These are phyloP conservation scores for Datnioides undecimradiatus DNA, from an alignment of 2,113 vertebrate species.

Conservation along the genomic window DNA sequence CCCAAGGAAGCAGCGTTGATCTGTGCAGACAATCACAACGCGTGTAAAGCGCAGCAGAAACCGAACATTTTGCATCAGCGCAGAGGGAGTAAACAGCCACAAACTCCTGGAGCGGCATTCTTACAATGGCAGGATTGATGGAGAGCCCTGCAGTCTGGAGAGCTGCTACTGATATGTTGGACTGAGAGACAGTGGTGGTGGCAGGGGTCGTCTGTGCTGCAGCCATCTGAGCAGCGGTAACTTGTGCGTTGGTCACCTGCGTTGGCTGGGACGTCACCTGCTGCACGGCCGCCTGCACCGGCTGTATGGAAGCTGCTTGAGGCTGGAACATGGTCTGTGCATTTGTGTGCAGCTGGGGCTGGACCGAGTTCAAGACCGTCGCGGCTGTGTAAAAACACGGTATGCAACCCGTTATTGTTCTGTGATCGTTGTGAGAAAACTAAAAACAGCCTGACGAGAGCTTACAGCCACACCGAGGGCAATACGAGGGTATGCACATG, in stretches of 20 bases:
- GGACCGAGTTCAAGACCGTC: slow-evolving; percentile 89
- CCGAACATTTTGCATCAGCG: not conserved
- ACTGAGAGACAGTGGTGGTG: slow-evolving; percentile 78
- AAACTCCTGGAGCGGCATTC: slow-evolving; percentile 81
- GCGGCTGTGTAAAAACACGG: slow-evolving; percentile 84
- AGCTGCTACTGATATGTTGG: slow-evolving; percentile 85
- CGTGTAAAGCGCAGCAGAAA: not conserved
- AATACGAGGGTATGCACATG: not conserved
- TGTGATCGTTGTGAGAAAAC: not conserved
- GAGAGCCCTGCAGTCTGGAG: slow-evolving; percentile 92
- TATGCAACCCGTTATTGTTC: not conserved
- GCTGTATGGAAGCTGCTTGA: slow-evolving; percentile 82
- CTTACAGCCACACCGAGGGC: not conserved
- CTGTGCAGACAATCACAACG: slow-evolving; percentile 74
- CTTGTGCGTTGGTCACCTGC: slow-evolving; percentile 79
- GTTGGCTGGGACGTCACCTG: slow-evolving; percentile 76
- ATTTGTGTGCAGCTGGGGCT: slow-evolving; percentile 86
- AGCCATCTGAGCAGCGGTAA: slow-evolving; percentile 70
- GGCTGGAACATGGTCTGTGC: slow-evolving; percentile 86
- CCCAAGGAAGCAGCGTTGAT: slow-evolving; percentile 91
- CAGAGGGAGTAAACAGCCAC: not conserved
- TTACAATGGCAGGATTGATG: slow-evolving; percentile 94
- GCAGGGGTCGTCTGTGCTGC: slow-evolving; percentile 70
- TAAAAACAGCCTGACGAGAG: not conserved
- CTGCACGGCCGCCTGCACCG: slow-evolving; percentile 73